Evolutionary conservation across 1,140 invertebrate genomes (phyloP).

Genomic region (Acyrthosiphon pisum): DNA sequence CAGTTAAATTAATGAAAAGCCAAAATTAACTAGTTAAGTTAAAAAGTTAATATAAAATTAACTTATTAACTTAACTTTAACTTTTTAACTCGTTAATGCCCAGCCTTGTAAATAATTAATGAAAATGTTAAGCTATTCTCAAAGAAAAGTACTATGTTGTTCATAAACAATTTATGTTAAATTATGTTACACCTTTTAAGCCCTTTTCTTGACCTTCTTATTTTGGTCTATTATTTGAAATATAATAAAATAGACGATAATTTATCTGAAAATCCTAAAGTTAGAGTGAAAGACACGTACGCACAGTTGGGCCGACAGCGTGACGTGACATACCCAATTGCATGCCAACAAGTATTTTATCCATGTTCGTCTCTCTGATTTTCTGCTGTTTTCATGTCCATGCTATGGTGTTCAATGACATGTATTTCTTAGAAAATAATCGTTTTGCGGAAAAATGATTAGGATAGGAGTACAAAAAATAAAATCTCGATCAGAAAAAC

Average conservation of each 20-base stretch:
- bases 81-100: too few relatives aligned
- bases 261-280: not conserved
- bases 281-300: not conserved
- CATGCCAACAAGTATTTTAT: not conserved
- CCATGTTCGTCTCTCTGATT: not conserved
- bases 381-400: not conserved
- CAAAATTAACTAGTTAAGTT: too few relatives aligned
- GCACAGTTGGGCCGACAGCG: not conserved
- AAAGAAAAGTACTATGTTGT: not conserved
- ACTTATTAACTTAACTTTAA: too few relatives aligned
- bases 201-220: not conserved
- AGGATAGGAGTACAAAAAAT: not conserved
- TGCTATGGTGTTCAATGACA: not conserved
- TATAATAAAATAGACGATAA: not conserved
- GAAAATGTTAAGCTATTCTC: not conserved
- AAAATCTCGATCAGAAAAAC: not conserved
- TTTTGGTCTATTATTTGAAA: not conserved
- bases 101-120: too few relatives aligned
- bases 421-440: not conserved
- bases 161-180: not conserved
- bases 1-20: too few relatives aligned
- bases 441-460: not conserved
- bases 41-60: too few relatives aligned
- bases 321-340: not conserved
- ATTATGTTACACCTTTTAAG: not conserved